These are phyloP conservation scores for Auanema sp. DNA, from an alignment of 2,888 invertebrate species.

Conservation along the genomic window DNA sequence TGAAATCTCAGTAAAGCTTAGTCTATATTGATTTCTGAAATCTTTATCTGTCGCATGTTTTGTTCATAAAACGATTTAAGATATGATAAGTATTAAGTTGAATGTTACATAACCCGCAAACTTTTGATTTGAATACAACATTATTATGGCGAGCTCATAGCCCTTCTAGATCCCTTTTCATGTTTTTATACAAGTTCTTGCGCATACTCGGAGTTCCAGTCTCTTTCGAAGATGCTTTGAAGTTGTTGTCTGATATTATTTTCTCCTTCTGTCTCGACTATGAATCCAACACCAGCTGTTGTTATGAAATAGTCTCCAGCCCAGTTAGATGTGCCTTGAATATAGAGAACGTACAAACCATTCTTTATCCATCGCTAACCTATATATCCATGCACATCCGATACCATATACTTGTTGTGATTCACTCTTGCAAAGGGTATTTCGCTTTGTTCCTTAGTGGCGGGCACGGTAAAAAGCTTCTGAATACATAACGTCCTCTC, in stretches of 20 bases:
- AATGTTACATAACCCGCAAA: no score
- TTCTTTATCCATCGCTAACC: constrained; percentile 78
- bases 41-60: no score
- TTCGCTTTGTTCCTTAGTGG: constrained; percentile 72
- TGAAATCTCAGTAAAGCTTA: no score
- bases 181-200: constrained; percentile 5
- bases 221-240: constrained; percentile 48
- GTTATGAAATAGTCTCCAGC: constrained; percentile 89
- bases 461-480: constrained; percentile 71
- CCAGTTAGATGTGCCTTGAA: constrained; percentile 89
- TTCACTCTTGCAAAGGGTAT: constrained; percentile 89
- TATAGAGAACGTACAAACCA: background rate
- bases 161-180: background rate
- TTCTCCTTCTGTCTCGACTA: constrained; percentile 64
- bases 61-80: no score
- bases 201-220: constrained; percentile 55
- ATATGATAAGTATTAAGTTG: no score
- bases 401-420: constrained; percentile 98
- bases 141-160: background rate
- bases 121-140: no score
- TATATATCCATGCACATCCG: constrained; percentile 86
- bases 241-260: constrained; percentile 25
- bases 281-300: constrained; percentile 84
- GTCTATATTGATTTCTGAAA: no score
- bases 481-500: background rate